These are phyloP conservation scores for Stratiomys singularior DNA, from an alignment of 2,888 invertebrate genomes.

Conservation along the genomic window DNA sequence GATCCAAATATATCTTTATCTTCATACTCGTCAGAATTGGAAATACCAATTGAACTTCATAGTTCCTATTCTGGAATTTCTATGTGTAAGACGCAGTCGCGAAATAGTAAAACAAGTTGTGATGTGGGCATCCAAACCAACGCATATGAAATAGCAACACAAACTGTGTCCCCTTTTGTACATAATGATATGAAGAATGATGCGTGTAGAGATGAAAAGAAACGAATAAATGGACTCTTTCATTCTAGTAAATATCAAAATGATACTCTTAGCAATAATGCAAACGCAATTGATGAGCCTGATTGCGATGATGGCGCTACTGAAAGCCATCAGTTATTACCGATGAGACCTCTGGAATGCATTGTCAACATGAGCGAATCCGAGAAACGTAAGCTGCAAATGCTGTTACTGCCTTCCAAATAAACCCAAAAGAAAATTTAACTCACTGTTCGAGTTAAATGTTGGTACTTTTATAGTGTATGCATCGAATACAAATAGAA, in stretches of 20 bases:
- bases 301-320: conserved; percentile 58
- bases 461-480: too few species aligned
- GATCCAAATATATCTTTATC: conserved; percentile 61
- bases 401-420: conserved; percentile 62
- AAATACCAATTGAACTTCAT: conserved; percentile 62
- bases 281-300: neutral
- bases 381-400: conserved; percentile 65
- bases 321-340: conserved; percentile 59
- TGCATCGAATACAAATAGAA: too few species aligned
- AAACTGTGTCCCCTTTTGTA: conserved; percentile 60
- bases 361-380: conserved; percentile 63
- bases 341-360: conserved; percentile 57
- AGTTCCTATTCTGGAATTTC: conserved; percentile 67
- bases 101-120: conserved; percentile 68
- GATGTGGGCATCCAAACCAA: conserved; percentile 72
- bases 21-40: conserved; percentile 66
- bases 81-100: conserved; percentile 63
- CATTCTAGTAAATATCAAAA: neutral
- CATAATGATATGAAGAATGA: neutral
- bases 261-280: neutral
- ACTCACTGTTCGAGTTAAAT: too few species aligned
- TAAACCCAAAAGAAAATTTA: neutral
- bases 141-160: conserved; percentile 67
- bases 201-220: neutral
- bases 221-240: neutral